Conservation (phyloP, 2,797 vertebrate species). For the Ctenopoma kingsleyae region DNA sequence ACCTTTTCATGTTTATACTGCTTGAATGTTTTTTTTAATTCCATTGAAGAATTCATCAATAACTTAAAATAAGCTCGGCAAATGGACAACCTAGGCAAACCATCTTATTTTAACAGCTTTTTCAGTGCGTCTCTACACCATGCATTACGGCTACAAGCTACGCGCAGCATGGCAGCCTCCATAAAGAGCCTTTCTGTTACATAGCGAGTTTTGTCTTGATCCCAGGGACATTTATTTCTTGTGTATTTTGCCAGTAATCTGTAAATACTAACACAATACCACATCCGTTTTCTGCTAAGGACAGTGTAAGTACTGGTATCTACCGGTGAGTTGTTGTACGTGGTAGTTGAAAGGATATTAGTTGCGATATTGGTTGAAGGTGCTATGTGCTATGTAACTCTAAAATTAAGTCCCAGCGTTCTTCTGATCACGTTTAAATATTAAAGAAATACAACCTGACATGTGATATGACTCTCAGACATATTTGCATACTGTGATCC, state of each 20-base stretch:
- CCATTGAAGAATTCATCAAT: background rate
- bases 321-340: too few species aligned
- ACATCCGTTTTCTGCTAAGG: background rate
- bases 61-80: background rate
- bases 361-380: background rate
- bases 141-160: constrained; percentile 64
- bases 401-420: background rate
- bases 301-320: constrained; percentile 47
- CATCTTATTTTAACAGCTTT: background rate
- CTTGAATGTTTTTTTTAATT: background rate
- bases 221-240: background rate
- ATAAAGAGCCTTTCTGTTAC: constrained; percentile 18
- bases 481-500: background rate
- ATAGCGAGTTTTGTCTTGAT: constrained; percentile 13
- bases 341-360: background rate
- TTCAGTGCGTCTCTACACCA: constrained; percentile 39
- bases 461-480: background rate
- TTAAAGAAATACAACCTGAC: background rate
- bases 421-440: background rate
- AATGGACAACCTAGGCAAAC: background rate
- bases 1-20: background rate
- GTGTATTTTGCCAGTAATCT: background rate
- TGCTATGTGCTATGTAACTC: background rate
- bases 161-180: constrained; percentile 76
- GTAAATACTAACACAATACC: background rate